These are phyloP conservation scores for Grammomys surdaster DNA, from an alignment of 2,113 vertebrate species.

Conservation along the genomic window DNA sequence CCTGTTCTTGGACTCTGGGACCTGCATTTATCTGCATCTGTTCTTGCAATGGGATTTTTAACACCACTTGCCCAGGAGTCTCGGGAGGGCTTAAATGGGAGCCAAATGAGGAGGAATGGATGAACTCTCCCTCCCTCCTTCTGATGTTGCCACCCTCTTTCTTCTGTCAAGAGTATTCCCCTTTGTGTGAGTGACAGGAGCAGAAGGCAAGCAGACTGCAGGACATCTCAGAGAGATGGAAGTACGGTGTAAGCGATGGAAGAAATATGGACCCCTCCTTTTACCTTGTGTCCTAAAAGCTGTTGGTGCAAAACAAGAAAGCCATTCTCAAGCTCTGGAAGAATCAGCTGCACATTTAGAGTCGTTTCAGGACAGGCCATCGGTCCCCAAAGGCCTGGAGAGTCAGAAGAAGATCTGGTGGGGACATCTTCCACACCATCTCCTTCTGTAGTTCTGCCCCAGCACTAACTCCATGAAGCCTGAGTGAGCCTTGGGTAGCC, in stretches of 20 bases:
- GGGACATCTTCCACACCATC: not conserved
- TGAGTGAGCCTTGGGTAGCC: too few relatives aligned
- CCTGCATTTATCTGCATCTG: not conserved
- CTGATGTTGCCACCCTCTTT: not conserved
- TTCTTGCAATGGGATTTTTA: not conserved
- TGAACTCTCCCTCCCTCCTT: not conserved
- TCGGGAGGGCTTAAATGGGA: not conserved
- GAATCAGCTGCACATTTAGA: not conserved
- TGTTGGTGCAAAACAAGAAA: conserved; percentile 44
- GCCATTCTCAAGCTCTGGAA: not conserved
- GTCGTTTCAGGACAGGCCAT: not conserved
- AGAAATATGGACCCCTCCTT: not conserved
- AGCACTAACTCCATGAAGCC: not conserved
- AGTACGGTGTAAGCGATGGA: not conserved
- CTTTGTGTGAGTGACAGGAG: not conserved
- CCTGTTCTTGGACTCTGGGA: not conserved
- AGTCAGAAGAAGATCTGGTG: not conserved
- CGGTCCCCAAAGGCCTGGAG: not conserved
- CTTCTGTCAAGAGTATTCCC: not conserved
- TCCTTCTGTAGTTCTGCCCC: not conserved
- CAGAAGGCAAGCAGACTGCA: not conserved
- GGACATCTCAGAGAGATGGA: not conserved
- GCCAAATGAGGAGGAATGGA: not conserved
- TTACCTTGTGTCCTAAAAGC: conserved; percentile 47
- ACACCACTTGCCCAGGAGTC: not conserved